Evolutionary conservation across 2,113 vertebrate species (phyloP).

Genomic region (Ploceus nigricollis): DNA sequence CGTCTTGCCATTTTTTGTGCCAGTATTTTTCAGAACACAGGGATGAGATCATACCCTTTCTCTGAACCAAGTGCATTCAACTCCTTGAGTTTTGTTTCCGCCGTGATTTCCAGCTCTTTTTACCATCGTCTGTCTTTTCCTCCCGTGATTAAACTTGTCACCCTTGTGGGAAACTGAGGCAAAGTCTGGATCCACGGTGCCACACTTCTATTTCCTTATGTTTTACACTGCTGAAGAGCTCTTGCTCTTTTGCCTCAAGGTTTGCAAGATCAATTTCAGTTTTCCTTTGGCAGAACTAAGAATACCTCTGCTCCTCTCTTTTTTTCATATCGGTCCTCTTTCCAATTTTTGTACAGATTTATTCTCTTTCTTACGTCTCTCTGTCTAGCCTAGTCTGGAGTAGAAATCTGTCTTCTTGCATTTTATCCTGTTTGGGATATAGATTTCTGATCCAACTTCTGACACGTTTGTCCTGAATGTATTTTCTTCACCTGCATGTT

Average conservation of each 20-base stretch:
- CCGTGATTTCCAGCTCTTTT: not conserved
- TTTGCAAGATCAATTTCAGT: not conserved
- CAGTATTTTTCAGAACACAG: not conserved
- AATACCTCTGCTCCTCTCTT: not conserved
- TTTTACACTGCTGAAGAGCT: not conserved
- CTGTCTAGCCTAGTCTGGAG: not conserved
- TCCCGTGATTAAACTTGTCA: not conserved
- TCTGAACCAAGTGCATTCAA: not conserved
- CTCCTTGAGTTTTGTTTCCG: constrained; percentile 22
- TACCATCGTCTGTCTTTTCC: not conserved
- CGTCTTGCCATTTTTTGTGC: constrained; percentile 5
- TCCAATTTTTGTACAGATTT: not conserved
- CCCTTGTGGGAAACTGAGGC: not conserved
- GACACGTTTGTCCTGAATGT: not conserved
- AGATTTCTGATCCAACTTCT: not conserved
- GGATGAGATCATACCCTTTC: constrained; percentile 27
- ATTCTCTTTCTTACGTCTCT: not conserved
- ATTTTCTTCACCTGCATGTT: not conserved
- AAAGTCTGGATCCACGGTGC: not conserved
- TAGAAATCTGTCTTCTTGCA: not conserved
- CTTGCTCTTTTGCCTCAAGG: not conserved
- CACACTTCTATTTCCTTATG: not conserved
- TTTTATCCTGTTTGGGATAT: not conserved
- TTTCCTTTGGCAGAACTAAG: not conserved
- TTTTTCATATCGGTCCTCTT: not conserved